phyloP scores from a whole-genome alignment of 2,797 vertebrate genomes.

The Lates japonicus region DNA sequence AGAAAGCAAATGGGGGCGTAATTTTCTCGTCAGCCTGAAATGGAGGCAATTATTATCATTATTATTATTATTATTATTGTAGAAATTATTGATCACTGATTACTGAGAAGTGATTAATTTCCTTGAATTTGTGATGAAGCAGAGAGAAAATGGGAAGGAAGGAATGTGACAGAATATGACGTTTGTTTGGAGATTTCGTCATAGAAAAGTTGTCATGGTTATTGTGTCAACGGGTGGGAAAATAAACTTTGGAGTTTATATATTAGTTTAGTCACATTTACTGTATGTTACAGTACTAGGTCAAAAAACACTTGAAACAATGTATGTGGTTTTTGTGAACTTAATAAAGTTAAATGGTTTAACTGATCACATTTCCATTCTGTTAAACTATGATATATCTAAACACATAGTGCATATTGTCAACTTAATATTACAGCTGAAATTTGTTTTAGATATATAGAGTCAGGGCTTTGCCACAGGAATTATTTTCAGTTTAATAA shows the following conservation, averaged over 20 bases:
- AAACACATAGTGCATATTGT: neutral
- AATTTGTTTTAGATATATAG: neutral
- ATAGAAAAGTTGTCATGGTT: neutral
- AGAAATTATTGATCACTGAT: neutral
- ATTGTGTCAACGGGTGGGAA: neutral
- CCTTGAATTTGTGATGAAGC: neutral
- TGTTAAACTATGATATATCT: neutral
- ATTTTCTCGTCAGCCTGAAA: no score
- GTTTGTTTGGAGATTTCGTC: neutral
- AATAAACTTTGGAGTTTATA: no score
- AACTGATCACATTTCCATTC: neutral
- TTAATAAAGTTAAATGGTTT: neutral
- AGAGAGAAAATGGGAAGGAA: conserved; percentile 26
- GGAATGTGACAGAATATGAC: neutral
- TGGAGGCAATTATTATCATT: neutral
- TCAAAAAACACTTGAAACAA: neutral
- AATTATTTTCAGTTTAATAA: neutral
- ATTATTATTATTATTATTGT: no score
- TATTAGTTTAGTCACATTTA: neutral
- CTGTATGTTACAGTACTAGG: neutral
- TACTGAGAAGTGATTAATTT: conserved; percentile 18
- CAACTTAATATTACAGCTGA: neutral
- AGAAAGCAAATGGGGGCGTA: no score
- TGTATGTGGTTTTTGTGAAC: no score
- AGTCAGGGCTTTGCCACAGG: neutral